phyloP scores from a whole-genome alignment of 2,113 vertebrate genomes.

The Brachypodius melanocephalos region DNA sequence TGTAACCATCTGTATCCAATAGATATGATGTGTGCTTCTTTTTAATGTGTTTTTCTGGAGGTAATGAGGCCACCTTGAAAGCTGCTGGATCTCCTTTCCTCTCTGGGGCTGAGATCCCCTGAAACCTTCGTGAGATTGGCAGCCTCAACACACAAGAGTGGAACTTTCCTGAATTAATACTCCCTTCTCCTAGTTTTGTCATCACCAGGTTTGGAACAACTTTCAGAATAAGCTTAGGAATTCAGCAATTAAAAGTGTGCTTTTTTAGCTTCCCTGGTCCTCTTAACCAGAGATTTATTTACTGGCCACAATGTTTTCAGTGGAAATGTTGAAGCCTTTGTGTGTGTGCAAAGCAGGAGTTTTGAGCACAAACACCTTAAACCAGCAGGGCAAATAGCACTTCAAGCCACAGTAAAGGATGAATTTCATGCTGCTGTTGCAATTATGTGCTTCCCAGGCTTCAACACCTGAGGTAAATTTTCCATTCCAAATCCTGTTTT shows the following conservation, averaged over 20 bases:
- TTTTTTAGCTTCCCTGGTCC: background rate
- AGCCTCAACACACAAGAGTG: background rate
- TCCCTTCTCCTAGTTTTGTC: background rate
- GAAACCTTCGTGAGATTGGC: fast-evolving
- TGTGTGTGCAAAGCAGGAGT: background rate
- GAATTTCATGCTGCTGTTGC: background rate
- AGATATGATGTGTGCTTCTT: background rate
- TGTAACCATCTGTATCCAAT: background rate
- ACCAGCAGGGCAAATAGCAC: background rate
- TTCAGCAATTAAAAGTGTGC: background rate
- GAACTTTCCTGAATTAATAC: background rate
- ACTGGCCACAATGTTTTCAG: background rate
- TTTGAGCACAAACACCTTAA: background rate
- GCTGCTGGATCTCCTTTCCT: background rate
- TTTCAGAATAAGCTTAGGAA: background rate
- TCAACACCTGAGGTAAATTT: background rate
- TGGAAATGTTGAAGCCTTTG: background rate
- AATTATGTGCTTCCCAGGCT: background rate
- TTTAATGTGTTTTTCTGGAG: background rate
- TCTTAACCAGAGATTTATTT: background rate
- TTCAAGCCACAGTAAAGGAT: background rate
- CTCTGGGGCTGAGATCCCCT: background rate
- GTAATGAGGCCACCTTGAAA: background rate
- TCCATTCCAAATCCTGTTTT: background rate
- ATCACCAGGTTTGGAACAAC: background rate